Evolutionary conservation across 2,888 invertebrate species (phyloP), one percentile per base, ranked within the genome.

Genomic region (Lasioglossum vierecki): DNA sequence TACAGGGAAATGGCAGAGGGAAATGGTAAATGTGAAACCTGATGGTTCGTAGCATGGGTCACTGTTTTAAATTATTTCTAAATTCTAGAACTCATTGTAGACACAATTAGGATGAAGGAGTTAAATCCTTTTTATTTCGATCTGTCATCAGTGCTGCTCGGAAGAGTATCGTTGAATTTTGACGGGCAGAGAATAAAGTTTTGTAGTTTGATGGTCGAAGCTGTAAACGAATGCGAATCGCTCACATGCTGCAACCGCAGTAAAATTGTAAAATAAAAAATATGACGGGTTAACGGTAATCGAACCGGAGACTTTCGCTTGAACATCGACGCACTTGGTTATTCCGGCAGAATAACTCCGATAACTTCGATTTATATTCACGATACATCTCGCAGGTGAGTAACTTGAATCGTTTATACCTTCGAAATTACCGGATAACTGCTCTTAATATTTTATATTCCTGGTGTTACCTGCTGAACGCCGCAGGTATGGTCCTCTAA

Each of bases 181-280:
- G 26, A 30, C 26, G 26, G 11, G 60, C 13, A 26, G 26, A 26
- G 26, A 60, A 60, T 60, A 60, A 60, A 60, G 60, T 60, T 60
- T 0, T n/a, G 60, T 26, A 60, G 60, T 60, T 60, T 26, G 60
- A 13, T 26, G 60, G 26, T 15, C 13, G 26, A 13, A 15, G 26
- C 26, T 60, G 60, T 60, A 60, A 60, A 60, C 60, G 60, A 60
- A 26, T 26, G 30, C 15, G 26, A 26, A 26, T 60, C 26, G 60
- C 26, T 60, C 60, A 15, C 60, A 26, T 26, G 26, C 30, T 13
- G 60, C 60, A 26, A 60, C 60, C 60, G 60, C 26, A 30, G 60
- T 60, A 60, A 60, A 60, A 60, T 60, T 60, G 26, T 60, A 60
- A 60, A 60, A 60, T 60, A 60, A 60, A 60, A 26, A 26, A 60